Evolutionary conservation across 2,797 vertebrate species (phyloP).

Genomic region (Hyperoplus immaculatus): DNA sequence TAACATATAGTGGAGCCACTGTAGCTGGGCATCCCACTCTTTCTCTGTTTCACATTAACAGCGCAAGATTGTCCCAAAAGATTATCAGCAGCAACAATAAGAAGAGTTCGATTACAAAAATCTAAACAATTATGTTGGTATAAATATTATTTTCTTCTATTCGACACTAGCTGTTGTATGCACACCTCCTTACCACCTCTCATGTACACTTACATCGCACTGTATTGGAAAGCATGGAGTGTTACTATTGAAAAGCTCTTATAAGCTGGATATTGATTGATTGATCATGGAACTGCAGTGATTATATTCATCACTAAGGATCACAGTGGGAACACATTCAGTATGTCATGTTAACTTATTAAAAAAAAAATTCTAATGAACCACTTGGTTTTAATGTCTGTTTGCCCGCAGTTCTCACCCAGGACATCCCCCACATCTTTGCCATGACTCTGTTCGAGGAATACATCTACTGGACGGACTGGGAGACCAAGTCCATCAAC

Average conservation of each 20-base stretch:
- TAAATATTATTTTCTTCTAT: background rate
- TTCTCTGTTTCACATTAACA: constrained; percentile 29
- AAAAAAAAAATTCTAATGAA: too few species aligned
- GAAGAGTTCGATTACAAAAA: background rate
- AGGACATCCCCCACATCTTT: constrained; percentile 98
- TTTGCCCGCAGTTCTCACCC: constrained; percentile 62
- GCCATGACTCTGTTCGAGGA: constrained; percentile 98
- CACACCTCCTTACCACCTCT: background rate
- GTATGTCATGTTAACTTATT: too few species aligned
- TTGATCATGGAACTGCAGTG: background rate
- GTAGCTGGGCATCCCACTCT: constrained; percentile 14
- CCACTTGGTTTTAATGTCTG: background rate
- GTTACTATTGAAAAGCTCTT: background rate
- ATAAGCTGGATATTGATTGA: background rate
- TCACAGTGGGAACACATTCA: background rate
- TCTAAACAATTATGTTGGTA: background rate
- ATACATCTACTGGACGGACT: constrained; percentile 99
- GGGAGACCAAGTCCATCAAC: constrained; percentile 99
- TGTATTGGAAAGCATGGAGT: background rate
- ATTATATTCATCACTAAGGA: background rate
- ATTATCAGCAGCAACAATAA: constrained; percentile 15
- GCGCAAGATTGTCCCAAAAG: constrained; percentile 1
- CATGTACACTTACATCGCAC: too few species aligned
- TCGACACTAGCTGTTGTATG: background rate
- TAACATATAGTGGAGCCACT: constrained; percentile 62